phyloP scores from a whole-genome alignment of 2,888 invertebrate species.

The Gortyna flavago region DNA sequence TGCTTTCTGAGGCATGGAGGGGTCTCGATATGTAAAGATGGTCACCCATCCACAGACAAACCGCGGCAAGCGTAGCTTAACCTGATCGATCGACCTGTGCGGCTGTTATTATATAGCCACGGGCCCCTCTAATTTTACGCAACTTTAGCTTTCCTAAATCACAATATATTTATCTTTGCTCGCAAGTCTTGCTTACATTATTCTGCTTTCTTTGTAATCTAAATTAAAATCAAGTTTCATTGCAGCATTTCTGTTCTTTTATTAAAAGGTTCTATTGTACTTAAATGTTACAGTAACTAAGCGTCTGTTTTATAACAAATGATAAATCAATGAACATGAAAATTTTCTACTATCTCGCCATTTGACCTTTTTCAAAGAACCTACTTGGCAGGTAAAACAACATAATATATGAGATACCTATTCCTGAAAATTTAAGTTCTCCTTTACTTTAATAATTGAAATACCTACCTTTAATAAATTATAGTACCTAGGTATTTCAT shows the following conservation, averaged over 20 bases:
- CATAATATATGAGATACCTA: background rate
- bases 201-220: conserved; percentile 24
- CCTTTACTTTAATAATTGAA: background rate
- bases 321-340: background rate
- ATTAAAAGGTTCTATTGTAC: conserved; percentile 4
- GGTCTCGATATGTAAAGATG: too few species aligned
- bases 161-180: background rate
- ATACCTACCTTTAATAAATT: background rate
- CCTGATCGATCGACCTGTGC: too few species aligned
- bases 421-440: background rate
- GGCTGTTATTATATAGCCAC: too few species aligned
- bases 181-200: background rate
- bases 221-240: conserved; percentile 20
- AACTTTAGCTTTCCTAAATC: background rate
- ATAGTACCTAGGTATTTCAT: background rate
- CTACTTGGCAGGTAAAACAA: background rate
- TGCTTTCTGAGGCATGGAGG: too few species aligned
- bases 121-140: too few species aligned
- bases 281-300: conserved; percentile 1
- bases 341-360: background rate
- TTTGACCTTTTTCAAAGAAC: background rate
- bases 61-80: too few species aligned
- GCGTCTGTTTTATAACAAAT: background rate
- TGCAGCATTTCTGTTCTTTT: background rate
- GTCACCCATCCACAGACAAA: too few species aligned